Evolutionary conservation across 2,113 vertebrate genomes (phyloP).

Genomic region (Bagarius yarrelli): DNA sequence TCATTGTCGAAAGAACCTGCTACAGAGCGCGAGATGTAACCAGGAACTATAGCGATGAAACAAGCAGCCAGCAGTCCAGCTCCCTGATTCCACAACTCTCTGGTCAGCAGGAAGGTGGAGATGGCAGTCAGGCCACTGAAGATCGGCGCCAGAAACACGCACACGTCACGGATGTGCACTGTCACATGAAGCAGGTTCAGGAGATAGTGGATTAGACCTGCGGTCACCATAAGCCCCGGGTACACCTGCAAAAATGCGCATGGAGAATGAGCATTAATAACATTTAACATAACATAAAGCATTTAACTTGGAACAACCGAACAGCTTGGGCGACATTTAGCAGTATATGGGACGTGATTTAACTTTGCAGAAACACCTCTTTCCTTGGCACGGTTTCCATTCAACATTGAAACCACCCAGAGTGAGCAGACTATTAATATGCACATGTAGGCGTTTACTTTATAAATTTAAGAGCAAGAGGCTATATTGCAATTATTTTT

Average conservation of each 20-base stretch:
- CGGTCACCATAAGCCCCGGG: conserved; percentile 97
- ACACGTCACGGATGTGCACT: conserved; percentile 97
- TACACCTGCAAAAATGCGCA: conserved; percentile 80
- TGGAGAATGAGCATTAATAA: not conserved
- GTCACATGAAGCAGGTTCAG: conserved; percentile 95
- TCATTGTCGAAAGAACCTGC: conserved; percentile 99
- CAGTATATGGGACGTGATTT: no score
- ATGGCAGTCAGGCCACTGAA: conserved; percentile 98
- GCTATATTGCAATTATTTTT: no score
- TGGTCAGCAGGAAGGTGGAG: conserved; percentile 96
- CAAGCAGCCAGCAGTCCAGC: conserved; percentile 96
- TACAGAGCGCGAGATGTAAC: conserved; percentile 97
- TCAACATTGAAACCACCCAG: not conserved
- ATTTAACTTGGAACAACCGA: not conserved
- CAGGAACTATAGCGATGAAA: conserved; percentile 98
- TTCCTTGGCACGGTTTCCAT: not conserved
- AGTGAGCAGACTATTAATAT: not conserved
- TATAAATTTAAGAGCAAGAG: no score
- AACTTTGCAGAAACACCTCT: not conserved
- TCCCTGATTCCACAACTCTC: conserved; percentile 98
- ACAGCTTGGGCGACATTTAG: no score
- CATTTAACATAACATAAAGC: not conserved
- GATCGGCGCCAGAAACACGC: conserved; percentile 94
- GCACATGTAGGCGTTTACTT: not conserved
- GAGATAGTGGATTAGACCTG: conserved; percentile 97